phyloP scores from a whole-genome alignment of 2,113 vertebrate genomes.

The Oncorhynchus gorbuscha region DNA sequence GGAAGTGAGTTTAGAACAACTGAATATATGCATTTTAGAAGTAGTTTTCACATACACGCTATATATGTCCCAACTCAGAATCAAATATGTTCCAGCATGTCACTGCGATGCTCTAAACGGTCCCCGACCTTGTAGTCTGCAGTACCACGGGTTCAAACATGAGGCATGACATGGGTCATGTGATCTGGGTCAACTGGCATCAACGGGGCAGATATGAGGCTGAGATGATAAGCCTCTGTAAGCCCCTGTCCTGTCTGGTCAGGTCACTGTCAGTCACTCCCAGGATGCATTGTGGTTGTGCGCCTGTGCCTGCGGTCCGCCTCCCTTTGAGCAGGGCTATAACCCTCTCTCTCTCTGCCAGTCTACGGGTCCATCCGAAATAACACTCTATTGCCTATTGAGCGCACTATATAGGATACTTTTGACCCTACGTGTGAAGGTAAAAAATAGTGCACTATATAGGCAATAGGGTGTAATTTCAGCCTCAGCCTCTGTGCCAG shows the following conservation, averaged over 20 bases:
- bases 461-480: too few relatives aligned
- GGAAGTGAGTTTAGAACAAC: too few relatives aligned
- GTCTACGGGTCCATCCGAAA: neutral
- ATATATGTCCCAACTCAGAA: too few relatives aligned
- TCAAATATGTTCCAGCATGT: neutral
- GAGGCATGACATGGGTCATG: neutral
- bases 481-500: neutral
- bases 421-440: too few relatives aligned
- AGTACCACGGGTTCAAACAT: conserved; percentile 10
- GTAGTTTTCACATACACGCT: too few relatives aligned
- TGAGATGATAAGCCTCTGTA: neutral
- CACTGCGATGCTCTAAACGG: neutral
- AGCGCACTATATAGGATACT: too few relatives aligned
- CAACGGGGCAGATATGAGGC: neutral
- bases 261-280: neutral
- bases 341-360: neutral
- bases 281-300: neutral
- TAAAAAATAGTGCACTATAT: too few relatives aligned
- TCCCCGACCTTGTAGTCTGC: conserved; percentile 23
- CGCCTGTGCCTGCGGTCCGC: neutral
- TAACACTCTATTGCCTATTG: too few relatives aligned
- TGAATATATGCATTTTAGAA: too few relatives aligned
- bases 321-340: neutral
- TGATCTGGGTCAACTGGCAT: conserved; percentile 21
- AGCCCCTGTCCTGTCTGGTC: neutral